Percentiles rank a stretch among this genome's conserved stretches.
phyloP scores from a whole-genome alignment of 1,140 invertebrate genomes.

The Paracyclopina nana region DNA sequence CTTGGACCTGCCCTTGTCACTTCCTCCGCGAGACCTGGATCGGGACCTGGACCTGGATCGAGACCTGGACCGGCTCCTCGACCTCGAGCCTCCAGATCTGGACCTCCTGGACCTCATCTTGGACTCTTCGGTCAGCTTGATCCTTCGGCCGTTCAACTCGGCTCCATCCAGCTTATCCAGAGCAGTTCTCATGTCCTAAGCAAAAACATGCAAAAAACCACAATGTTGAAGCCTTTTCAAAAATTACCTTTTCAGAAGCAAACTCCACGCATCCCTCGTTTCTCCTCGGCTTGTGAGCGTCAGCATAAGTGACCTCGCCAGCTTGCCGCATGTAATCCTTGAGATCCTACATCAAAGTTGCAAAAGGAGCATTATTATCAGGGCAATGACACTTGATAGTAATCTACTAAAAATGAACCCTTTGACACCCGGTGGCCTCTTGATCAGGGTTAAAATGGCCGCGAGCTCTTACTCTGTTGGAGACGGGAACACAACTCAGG shows the following conservation, averaged over 20 bases:
- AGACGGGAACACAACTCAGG: too few species aligned
- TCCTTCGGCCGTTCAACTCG: constrained; percentile 31
- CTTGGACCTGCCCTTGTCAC: not conserved
- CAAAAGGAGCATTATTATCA: too few species aligned
- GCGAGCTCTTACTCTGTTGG: too few species aligned
- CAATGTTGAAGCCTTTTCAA: too few species aligned
- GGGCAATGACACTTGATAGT: too few species aligned
- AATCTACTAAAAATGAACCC: too few species aligned
- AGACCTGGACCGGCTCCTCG: constrained; percentile 1
- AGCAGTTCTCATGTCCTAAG: constrained; percentile 32
- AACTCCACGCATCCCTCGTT: constrained; percentile 26
- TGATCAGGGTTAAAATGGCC: too few species aligned
- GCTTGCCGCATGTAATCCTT: constrained; percentile 36
- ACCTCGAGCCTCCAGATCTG: not conserved
- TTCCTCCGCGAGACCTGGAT: not conserved
- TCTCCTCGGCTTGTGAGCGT: constrained; percentile 32
- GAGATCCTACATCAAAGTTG: constrained; percentile 5
- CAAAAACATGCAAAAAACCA: too few species aligned
- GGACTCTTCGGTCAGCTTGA: constrained; percentile 36
- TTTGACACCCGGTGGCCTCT: too few species aligned
- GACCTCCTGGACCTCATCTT: not conserved
- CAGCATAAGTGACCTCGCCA: constrained; percentile 38
- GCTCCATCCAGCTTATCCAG: constrained; percentile 34
- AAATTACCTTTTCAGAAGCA: too few species aligned
- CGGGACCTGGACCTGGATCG: not conserved